A percentile compares a stretch with the other conserved stretches of the same genome.
Conservation (phyloP, 2,888 invertebrate species). For the Mantis religiosa region DNA sequence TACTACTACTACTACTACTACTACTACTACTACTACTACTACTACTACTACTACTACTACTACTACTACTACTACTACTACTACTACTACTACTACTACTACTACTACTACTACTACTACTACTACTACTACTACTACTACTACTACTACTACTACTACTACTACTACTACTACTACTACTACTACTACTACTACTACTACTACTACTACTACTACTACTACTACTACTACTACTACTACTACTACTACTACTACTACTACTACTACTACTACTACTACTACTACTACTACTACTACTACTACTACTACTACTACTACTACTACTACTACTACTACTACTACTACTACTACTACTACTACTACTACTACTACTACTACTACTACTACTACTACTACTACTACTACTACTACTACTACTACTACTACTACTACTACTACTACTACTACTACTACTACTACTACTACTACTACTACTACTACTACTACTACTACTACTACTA, state of each 20-base stretch:
- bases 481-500: neutral
- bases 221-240: neutral
- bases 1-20: neutral
- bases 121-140: neutral
- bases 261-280: neutral
- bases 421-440: neutral
- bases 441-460: neutral
- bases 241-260: neutral
- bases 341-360: neutral
- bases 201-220: neutral
- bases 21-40: neutral
- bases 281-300: neutral
- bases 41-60: neutral
- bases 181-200: neutral
- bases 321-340: neutral
- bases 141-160: neutral
- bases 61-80: neutral
- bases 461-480: neutral
- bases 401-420: neutral
- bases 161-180: neutral
- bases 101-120: neutral
- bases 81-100: neutral
- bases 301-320: neutral
- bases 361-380: neutral
- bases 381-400: neutral